A percentile compares a stretch with the other conserved stretches of the same genome.
Evolutionary conservation across 1,140 invertebrate genomes (phyloP).

Genomic region (Calliopsis andreniformis): DNA sequence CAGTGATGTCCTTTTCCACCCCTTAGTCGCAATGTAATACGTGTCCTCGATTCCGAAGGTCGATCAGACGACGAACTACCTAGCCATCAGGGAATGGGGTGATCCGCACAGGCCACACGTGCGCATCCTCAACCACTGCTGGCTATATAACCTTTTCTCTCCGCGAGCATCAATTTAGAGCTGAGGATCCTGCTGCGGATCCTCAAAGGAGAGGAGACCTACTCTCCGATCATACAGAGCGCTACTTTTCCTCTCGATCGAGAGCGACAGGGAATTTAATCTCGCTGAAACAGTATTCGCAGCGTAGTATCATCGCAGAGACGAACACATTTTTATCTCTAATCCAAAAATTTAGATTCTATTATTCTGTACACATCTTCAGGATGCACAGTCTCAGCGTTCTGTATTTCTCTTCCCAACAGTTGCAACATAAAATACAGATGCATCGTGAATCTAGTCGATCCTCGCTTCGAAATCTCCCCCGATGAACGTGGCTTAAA

Average conservation of each 20-base stretch:
- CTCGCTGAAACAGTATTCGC: too few relatives aligned
- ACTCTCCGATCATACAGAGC: neutral
- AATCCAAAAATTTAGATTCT: too few relatives aligned
- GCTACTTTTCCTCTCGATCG: neutral
- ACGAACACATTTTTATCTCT: too few relatives aligned
- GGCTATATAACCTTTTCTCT: neutral
- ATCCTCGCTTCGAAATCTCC: too few relatives aligned
- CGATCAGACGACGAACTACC: constrained; percentile 38
- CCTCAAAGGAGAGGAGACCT: constrained; percentile 17
- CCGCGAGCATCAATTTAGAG: constrained; percentile 28
- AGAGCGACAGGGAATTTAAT: neutral
- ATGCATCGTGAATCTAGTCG: too few relatives aligned
- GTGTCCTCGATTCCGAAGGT: constrained; percentile 50
- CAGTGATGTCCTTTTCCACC: constrained; percentile 57
- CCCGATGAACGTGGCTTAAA: too few relatives aligned
- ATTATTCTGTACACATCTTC: too few relatives aligned
- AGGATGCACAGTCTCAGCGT: too few relatives aligned
- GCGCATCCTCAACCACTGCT: constrained; percentile 35
- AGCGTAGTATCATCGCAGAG: too few relatives aligned
- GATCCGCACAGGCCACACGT: constrained; percentile 32
- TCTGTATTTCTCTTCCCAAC: too few relatives aligned
- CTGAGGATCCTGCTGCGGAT: neutral
- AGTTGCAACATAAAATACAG: too few relatives aligned
- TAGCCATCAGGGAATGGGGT: constrained; percentile 34
- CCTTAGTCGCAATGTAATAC: constrained; percentile 45